phyloP scores from a whole-genome alignment of 2,888 invertebrate genomes.

The Dryocosmus kuriphilus region DNA sequence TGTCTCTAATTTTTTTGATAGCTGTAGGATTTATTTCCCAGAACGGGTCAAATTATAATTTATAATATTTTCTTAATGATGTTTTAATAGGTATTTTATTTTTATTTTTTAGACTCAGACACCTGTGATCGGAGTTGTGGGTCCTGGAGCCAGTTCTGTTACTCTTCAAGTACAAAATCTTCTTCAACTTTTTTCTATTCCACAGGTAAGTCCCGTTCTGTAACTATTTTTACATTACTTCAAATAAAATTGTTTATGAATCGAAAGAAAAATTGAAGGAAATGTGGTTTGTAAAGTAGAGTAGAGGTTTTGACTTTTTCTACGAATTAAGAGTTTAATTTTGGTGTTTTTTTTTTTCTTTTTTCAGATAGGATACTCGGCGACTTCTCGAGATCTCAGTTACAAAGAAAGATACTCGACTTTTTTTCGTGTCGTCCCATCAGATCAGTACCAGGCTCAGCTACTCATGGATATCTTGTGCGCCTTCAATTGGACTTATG shows the following conservation, averaged over 20 bases:
- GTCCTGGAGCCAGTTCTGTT: conserved; percentile 86
- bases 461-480: conserved; percentile 85
- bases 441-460: conserved; percentile 87
- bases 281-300: not conserved
- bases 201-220: conserved; percentile 67
- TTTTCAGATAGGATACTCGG: conserved; percentile 86
- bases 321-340: not conserved
- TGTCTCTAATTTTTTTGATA: too few species aligned
- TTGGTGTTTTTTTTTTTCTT: not conserved
- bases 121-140: conserved; percentile 85
- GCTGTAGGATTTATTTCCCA: too few species aligned
- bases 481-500: conserved; percentile 88
- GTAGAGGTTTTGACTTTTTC: too few species aligned
- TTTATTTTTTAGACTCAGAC: conserved; percentile 57
- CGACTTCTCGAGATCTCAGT: conserved; percentile 87
- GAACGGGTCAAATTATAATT: too few species aligned
- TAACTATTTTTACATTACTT: not conserved
- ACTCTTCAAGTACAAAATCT: conserved; percentile 88
- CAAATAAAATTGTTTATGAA: not conserved
- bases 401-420: conserved; percentile 87
- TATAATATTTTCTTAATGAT: too few species aligned
- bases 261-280: not conserved
- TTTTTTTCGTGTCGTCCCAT: conserved; percentile 88
- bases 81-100: too few species aligned
- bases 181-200: conserved; percentile 83